A percentile compares a stretch with the other conserved stretches of the same genome.
phyloP scores from a whole-genome alignment of 2,113 vertebrate genomes.

The western clawed frog (Xenopus tropicalis) region DNA sequence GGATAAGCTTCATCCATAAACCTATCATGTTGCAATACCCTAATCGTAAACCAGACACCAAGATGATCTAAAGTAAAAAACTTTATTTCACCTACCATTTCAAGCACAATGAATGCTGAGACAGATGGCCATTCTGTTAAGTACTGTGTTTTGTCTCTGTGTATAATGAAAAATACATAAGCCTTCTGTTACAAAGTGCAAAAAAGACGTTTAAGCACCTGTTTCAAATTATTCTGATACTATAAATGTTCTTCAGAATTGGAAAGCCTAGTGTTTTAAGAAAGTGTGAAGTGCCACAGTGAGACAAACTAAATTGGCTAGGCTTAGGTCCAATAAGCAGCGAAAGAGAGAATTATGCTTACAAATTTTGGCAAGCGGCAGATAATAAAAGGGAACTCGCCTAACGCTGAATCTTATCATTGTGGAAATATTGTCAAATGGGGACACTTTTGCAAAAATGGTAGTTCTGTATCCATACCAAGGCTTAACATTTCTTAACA shows the following conservation, averaged over 20 bases:
- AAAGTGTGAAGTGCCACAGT: constrained; percentile 53
- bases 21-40: too few species aligned
- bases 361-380: constrained; percentile 46
- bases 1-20: too few species aligned
- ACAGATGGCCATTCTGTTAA: constrained; percentile 62
- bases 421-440: constrained; percentile 45
- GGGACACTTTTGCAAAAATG: not conserved
- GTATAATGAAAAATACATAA: constrained; percentile 65
- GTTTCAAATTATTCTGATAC: constrained; percentile 62
- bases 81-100: constrained; percentile 46
- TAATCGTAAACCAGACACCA: constrained; percentile 12
- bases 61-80: constrained; percentile 26
- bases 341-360: constrained; percentile 48
- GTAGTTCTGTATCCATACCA: too few species aligned
- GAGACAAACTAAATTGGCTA: constrained; percentile 54
- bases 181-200: constrained; percentile 61
- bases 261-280: constrained; percentile 57
- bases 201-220: constrained; percentile 62
- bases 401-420: constrained; percentile 46
- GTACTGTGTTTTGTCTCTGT: constrained; percentile 51
- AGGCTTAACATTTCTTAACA: not conserved
- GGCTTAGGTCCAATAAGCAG: constrained; percentile 55
- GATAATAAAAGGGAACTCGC: constrained; percentile 50
- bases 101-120: constrained; percentile 45
- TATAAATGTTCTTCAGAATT: constrained; percentile 60